Evolutionary conservation across 2,888 invertebrate genomes (phyloP), one percentile per base, ranked within the genome.

Genomic region (Lithophane ornitopus): DNA sequence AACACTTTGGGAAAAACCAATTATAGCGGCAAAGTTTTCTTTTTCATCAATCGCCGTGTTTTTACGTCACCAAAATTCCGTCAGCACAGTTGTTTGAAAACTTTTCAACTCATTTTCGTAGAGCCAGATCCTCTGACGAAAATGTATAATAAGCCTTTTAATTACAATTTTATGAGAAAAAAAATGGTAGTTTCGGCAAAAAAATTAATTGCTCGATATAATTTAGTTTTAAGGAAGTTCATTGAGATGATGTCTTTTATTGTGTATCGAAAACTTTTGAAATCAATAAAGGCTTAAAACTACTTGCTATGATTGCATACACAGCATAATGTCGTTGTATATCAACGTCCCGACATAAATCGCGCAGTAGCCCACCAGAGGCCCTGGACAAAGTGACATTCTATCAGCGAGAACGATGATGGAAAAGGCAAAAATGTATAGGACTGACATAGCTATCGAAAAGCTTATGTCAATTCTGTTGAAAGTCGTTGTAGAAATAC

Each of bases 141-240:
- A 83, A 71, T 66, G 14, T 44, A 39, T 39, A 52, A 39, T 39
- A 52, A 41, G 19, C 9, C 52, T 56, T 71, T 80, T 80, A 76
- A 85, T 84, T 74, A 84, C 75, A 84, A 68, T 68, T 65, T 59
- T 58, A 52, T 58, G 52, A 74, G 49, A 74, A 74, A 80, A 74
- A 80, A 84, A 70, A 11, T 66, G 34, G 8, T 4, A 56, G 67
- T 58, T 79, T 12, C 2, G 19, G 1, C 19, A 19, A 65, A 78
- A 69, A 49, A 79, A 75, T 74, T 83, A 75, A 69, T 73, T 70
- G 56, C 16, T 70, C 65, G 34, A 78, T 61, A 79, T 66, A 78
- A 74, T 70, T 73, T 46, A 59, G 62, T 66, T 75, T 56, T 12
- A 54, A 65, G 58, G 58, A 73, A 74, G 58, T 63, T 67, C 39